These are phyloP conservation scores for Tenualosa thibaudeaui DNA, from an alignment of 2,797 vertebrate genomes.

Conservation along the genomic window DNA sequence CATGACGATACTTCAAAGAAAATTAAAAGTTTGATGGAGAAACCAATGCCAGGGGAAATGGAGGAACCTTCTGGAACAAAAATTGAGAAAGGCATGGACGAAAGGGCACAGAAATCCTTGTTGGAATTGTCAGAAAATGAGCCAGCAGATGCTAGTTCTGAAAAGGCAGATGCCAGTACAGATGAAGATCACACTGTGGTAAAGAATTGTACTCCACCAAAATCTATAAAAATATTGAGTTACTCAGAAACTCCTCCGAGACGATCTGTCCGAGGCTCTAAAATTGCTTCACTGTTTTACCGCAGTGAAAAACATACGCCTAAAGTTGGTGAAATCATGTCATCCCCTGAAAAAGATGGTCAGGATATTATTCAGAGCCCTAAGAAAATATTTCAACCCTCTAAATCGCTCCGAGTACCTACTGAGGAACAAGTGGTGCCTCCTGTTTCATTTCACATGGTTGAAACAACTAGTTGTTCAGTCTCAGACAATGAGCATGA, in stretches of 20 bases:
- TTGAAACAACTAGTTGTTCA: not conserved
- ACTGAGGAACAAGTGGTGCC: not conserved
- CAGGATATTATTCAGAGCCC: not conserved
- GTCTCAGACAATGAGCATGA: not conserved
- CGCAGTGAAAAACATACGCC: not conserved
- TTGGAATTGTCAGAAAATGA: not conserved
- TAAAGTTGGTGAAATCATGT: not conserved
- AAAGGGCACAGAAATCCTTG: not conserved
- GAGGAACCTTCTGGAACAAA: not conserved
- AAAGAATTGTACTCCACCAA: not conserved
- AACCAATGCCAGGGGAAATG: not conserved
- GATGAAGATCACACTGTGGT: not conserved
- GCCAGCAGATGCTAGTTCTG: not conserved
- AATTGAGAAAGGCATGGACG: not conserved
- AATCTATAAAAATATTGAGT: not conserved
- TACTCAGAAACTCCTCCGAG: not conserved
- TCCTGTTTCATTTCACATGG: not conserved
- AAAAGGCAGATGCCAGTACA: not conserved
- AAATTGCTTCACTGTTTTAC: not conserved
- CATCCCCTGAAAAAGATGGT: not conserved
- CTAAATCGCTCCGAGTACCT: not conserved
- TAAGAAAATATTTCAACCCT: not conserved
- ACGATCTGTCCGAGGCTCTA: slow-evolving; percentile 6
- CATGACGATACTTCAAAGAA: not conserved
- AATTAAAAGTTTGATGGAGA: not conserved